Evolutionary conservation across 1,140 invertebrate species (phyloP), one percentile per base, ranked within the genome.

Genomic region (Ceratosolen fusciceps): DNA sequence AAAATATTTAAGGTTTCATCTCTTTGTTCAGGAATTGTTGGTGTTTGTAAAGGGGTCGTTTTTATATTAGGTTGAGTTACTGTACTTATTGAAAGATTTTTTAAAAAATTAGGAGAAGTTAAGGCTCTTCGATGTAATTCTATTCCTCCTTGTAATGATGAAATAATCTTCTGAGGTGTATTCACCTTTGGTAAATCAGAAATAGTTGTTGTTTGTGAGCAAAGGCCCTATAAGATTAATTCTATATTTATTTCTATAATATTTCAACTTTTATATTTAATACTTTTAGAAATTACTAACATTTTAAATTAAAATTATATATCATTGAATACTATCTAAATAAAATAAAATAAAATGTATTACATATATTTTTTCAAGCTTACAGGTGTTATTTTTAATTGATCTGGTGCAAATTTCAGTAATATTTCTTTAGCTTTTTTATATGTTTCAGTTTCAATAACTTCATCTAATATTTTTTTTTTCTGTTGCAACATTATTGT

Each of bases 381-480:
- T 81, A 89, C 88, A 43, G 86, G 83, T 68, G 85, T 86, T 83
- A 88, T 90, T 82, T 86, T 85, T 19, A 94, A 85, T 84, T 93
- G 91, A 80, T 94, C 93, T 49, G 93, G 93, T 74, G 94, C 96
- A 92, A 95, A 98, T 88, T 96, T 97, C 86, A 97, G 94, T 71
- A 98, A 90, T 83, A 98, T 96, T 89, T 96, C 94, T 90, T 96
- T 97, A 2, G 97, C 97, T 84, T 97, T 96, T 91, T 99, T 99
- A 88, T 98, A 99, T 1, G 97, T 99, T 91, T 99, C 98, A 67
- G 94, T 99, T 87, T 99, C 97, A 93, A 97, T 98, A 47, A 99
- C 97, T 89, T 98, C 95, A 86, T 99, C 97, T 60, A 99, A 90
- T 83, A 99, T 95, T 88, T 96, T 94, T 87, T 95, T 96, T 86